A percentile compares a stretch with the other conserved stretches of the same genome.
Evolutionary conservation across 2,113 vertebrate species (phyloP).

Genomic region (Nycticorax nycticorax): DNA sequence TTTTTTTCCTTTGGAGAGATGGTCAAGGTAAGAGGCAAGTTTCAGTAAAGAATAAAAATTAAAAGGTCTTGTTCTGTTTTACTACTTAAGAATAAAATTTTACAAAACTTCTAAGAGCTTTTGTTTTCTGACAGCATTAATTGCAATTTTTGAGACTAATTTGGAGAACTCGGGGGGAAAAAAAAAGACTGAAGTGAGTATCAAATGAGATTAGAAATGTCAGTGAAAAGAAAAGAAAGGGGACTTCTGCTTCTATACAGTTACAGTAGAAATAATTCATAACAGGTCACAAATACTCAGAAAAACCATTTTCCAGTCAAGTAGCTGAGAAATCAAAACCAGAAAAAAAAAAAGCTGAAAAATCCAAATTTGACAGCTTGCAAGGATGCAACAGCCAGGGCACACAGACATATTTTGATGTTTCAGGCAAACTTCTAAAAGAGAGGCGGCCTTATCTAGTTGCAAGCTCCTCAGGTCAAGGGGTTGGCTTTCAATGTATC

Average conservation of each 20-base stretch:
- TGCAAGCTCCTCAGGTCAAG: background rate
- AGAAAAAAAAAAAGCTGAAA: background rate
- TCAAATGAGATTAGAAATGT: background rate
- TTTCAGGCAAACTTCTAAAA: background rate
- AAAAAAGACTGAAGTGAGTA: background rate
- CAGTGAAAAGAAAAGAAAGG: background rate
- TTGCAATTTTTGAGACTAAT: background rate
- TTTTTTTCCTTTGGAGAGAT: background rate
- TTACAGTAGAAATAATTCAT: background rate
- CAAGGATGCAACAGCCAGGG: background rate
- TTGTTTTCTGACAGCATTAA: background rate
- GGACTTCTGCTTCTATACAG: background rate
- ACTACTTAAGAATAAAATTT: fast-evolving
- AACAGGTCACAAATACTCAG: background rate
- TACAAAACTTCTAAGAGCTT: background rate
- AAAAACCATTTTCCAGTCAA: background rate
- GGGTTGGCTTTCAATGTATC: background rate
- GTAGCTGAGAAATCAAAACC: background rate
- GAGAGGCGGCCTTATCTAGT: background rate
- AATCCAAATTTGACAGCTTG: background rate
- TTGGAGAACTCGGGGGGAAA: background rate
- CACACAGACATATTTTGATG: background rate
- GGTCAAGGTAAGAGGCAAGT: background rate
- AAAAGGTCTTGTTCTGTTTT: background rate
- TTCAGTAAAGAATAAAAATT: background rate